phyloP scores from a whole-genome alignment of 2,888 invertebrate genomes.

The Metallyticus violacea region DNA sequence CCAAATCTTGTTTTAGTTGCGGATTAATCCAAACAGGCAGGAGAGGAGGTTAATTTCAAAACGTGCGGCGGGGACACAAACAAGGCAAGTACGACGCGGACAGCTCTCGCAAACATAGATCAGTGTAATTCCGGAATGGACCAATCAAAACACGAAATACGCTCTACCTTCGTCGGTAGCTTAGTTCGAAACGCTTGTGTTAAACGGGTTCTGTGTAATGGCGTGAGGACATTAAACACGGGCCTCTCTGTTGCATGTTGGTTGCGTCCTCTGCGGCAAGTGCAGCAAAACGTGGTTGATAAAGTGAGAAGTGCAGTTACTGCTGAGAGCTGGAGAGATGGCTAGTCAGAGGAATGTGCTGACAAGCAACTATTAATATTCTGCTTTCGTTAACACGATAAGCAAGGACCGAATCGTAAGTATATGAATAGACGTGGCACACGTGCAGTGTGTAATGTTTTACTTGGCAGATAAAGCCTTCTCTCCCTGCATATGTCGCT shows the following conservation, averaged over 20 bases:
- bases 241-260: background rate
- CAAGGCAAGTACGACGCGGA: background rate
- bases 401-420: too few relatives aligned
- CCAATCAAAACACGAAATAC: background rate
- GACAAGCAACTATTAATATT: too few relatives aligned
- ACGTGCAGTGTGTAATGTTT: too few relatives aligned
- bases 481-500: too few relatives aligned
- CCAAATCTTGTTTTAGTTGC: conserved; percentile 7
- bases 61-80: background rate
- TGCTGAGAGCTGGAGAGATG: too few relatives aligned
- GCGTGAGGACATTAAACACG: background rate
- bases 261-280: too few relatives aligned
- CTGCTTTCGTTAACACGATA: too few relatives aligned
- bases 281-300: too few relatives aligned
- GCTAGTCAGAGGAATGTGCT: too few relatives aligned
- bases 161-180: background rate
- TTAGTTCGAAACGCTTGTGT: background rate
- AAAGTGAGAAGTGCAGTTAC: too few relatives aligned
- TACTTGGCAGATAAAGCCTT: too few relatives aligned
- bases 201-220: background rate
- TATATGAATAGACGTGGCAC: too few relatives aligned
- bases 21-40: conserved; percentile 2
- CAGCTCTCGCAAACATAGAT: background rate
- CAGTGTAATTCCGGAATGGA: background rate
- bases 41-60: conserved; percentile 5